Evolutionary conservation across 2,888 invertebrate genomes (phyloP), one percentile per base, ranked within the genome.

Genomic region (Liodrosophila aerea): DNA sequence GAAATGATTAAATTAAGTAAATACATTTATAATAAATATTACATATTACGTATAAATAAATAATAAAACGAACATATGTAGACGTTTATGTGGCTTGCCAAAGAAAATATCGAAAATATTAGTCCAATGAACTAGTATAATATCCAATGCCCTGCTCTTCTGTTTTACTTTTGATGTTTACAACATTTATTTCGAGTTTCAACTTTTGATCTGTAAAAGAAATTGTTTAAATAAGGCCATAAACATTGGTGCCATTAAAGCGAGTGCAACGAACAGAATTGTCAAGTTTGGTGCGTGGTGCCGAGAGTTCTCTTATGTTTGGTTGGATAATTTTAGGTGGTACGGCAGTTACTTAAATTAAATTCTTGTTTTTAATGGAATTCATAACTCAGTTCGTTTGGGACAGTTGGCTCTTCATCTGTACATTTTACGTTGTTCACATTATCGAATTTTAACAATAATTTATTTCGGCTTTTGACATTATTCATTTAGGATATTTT

Each of bases 391-490:
- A 66, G 71, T 56, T 56, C 52, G 13, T 36, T 54, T 12, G 33
- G n/a, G n/a, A n/a, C n/a, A n/a, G n/a, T n/a, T n/a, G n/a, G n/a
- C n/a, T n/a, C n/a, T n/a, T n/a, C n/a, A 22, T 22, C 22, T 22
- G 22, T 5, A 22, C 5, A 22, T 50, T 41, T 27, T 7, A 9
- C 29, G 43, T 52, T 16, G 54, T 64, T 71, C 43, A 58, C 59
- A 61, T 65, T 50, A 29, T 58, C 61, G 57, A 66, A 53, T 63
- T 71, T 68, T 22, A 49, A 83, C 66, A 78, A 78, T 78, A 83
- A 83, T 83, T 78, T 78, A 82, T 78, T 78, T 72, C 60, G 62
- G 74, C 58, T 71, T 67, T 81, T 73, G 77, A 73, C 68, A 70
- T 60, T 65, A 51, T 73, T 71, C 49, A 51, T 33, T 54, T 51